Conservation (phyloP, 2,113 vertebrate genomes). For the Pelmatolapia mariae region DNA sequence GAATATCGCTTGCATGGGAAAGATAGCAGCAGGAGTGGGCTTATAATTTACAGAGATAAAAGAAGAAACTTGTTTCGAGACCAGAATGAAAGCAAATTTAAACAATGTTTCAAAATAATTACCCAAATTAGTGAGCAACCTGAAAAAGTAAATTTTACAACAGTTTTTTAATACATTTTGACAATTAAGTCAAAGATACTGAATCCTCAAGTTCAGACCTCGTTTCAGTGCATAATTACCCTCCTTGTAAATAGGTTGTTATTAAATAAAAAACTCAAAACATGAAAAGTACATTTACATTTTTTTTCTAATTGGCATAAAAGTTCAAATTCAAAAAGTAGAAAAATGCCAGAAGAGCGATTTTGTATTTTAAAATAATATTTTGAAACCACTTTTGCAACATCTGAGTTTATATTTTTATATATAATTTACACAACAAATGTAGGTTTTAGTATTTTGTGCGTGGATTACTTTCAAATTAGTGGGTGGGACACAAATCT, state of each 20-base stretch:
- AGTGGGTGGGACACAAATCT: neutral
- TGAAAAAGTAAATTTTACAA: neutral
- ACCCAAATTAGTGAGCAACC: neutral
- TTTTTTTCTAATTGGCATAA: neutral
- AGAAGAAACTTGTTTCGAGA: neutral
- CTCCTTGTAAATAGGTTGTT: neutral
- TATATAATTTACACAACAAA: neutral
- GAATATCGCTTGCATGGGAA: neutral
- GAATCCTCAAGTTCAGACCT: neutral
- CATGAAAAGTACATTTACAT: neutral
- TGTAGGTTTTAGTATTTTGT: neutral
- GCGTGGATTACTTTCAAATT: neutral
- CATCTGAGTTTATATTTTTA: neutral
- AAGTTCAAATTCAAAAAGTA: neutral
- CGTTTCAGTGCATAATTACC: neutral
- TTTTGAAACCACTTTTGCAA: neutral
- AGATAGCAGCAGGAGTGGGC: neutral
- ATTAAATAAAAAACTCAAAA: neutral
- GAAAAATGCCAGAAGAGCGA: neutral
- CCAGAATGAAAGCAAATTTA: neutral
- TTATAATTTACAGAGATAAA: neutral
- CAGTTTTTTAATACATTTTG: neutral
- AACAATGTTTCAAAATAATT: neutral
- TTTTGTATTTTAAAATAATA: neutral
- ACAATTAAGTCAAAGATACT: neutral